These are phyloP conservation scores for Noctua pronuba DNA, from an alignment of 2,888 invertebrate genomes.

Conservation along the genomic window DNA sequence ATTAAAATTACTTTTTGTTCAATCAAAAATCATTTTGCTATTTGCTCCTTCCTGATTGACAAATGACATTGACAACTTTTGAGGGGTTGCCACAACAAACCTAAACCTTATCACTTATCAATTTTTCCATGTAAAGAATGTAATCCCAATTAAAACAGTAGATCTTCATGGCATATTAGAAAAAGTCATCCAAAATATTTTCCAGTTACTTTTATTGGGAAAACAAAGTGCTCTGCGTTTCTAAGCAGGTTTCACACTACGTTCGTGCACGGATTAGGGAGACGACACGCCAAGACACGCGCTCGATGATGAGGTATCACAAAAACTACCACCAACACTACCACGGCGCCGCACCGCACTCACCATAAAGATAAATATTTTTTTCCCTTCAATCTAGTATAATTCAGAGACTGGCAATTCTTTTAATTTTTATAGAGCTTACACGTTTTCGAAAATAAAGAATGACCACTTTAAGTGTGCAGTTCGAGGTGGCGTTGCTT, in stretches of 20 bases:
- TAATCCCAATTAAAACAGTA: neutral
- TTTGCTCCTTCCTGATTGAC: constrained; percentile 33
- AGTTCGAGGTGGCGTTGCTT: too few species aligned
- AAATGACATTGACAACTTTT: constrained; percentile 35
- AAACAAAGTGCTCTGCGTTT: neutral
- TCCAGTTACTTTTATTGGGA: neutral
- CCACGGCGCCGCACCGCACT: too few species aligned
- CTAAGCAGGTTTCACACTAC: neutral
- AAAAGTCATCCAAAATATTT: neutral
- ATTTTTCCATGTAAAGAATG: neutral
- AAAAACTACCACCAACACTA: neutral
- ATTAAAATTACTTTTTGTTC: constrained; percentile 4
- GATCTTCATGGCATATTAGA: neutral
- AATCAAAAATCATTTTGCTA: constrained; percentile 31
- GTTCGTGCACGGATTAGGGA: neutral
- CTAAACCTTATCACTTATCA: neutral
- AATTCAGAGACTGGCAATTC: constrained; percentile 23
- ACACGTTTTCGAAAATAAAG: too few species aligned
- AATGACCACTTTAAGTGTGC: too few species aligned
- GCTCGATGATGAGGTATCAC: too few species aligned
- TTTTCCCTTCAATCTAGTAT: neutral
- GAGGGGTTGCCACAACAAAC: constrained; percentile 27
- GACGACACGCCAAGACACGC: neutral
- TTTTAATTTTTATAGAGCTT: neutral
- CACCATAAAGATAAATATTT: too few species aligned